These are phyloP conservation scores for Podarcis raffonei DNA, from an alignment of 2,113 vertebrate genomes.

Conservation along the genomic window DNA sequence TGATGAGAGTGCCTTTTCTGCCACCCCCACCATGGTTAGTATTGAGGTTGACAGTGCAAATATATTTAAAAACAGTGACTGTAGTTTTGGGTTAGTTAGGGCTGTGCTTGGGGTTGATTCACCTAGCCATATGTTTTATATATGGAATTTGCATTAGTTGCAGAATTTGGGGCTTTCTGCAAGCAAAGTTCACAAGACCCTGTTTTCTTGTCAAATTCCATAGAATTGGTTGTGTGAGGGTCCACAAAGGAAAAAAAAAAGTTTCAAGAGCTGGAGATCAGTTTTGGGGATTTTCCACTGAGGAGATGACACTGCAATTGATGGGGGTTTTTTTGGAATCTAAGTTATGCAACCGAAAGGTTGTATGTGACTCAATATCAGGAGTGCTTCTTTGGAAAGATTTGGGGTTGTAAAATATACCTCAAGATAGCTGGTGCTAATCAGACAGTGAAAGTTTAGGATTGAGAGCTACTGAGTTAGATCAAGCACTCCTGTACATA, in stretches of 20 bases:
- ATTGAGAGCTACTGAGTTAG: not conserved
- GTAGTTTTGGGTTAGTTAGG: not conserved
- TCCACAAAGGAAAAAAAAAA: not conserved
- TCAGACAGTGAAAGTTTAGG: not conserved
- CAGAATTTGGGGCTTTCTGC: not conserved
- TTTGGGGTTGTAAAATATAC: not conserved
- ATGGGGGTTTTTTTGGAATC: not conserved
- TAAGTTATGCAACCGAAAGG: not conserved
- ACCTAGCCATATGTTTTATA: not conserved
- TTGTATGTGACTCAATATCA: not conserved
- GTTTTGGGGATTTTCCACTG: not conserved
- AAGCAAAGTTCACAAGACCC: not conserved
- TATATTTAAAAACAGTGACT: not conserved
- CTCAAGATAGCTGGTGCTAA: not conserved
- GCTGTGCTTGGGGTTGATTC: not conserved
- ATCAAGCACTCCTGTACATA: no score
- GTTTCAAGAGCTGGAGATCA: not conserved
- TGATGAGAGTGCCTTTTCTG: slow-evolving; percentile 69
- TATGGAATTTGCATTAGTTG: not conserved
- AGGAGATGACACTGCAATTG: not conserved
- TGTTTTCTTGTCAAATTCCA: not conserved
- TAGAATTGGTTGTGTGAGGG: not conserved
- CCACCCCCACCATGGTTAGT: slow-evolving; percentile 46
- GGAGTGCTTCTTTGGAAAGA: not conserved
- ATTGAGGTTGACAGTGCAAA: not conserved